phyloP scores from a whole-genome alignment of 2,113 vertebrate genomes.

The Rhinogobius similis region DNA sequence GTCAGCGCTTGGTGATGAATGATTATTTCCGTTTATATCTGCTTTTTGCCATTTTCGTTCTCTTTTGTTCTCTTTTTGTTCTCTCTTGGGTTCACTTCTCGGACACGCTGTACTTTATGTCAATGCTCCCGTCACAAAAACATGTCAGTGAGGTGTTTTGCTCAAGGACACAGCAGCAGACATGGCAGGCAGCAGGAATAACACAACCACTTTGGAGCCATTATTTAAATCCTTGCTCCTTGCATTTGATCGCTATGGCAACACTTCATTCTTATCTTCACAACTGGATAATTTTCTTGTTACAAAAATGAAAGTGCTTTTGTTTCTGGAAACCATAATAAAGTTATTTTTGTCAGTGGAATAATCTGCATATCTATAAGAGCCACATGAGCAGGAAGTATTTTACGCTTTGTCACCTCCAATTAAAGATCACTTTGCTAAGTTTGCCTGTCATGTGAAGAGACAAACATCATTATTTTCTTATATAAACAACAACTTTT shows the following conservation, averaged over 20 bases:
- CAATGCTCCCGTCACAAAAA: no score
- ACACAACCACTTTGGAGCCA: not conserved
- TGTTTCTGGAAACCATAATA: not conserved
- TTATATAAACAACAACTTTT: not conserved
- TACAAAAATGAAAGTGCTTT: not conserved
- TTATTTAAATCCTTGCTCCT: not conserved
- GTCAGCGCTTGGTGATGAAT: no score
- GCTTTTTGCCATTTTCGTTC: no score
- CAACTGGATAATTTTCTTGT: not conserved
- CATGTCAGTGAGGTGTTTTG: not conserved
- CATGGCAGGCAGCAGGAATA: not conserved
- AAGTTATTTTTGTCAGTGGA: not conserved
- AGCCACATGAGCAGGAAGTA: not conserved
- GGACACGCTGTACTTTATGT: no score
- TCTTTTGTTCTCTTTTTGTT: no score
- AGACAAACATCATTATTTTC: not conserved
- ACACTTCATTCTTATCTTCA: not conserved
- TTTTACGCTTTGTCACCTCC: not conserved
- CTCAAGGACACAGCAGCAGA: not conserved
- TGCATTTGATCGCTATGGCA: not conserved
- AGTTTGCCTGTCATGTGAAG: not conserved
- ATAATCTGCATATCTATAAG: not conserved
- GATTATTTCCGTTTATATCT: no score
- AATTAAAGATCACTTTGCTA: not conserved
- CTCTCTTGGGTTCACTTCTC: no score